phyloP scores from a whole-genome alignment of 1,140 invertebrate species.

The Portunus trituberculatus region DNA sequence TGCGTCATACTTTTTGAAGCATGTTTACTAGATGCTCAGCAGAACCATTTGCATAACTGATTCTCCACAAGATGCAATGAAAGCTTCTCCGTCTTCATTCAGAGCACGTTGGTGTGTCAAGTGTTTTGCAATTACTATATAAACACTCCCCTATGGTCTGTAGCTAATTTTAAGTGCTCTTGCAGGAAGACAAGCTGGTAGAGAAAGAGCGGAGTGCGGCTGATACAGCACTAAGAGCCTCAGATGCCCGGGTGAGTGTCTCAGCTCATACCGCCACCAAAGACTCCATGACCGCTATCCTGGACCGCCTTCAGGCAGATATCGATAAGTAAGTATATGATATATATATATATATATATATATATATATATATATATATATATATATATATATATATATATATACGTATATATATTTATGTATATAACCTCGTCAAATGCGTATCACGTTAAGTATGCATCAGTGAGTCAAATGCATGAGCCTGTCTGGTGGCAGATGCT shows the following conservation, averaged over 20 bases:
- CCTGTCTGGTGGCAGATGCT: no score
- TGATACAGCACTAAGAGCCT: slow-evolving; percentile 51
- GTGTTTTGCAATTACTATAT: no score
- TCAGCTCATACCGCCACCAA: slow-evolving; percentile 30
- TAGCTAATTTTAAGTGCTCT: background rate
- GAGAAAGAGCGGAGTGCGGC: slow-evolving; percentile 51
- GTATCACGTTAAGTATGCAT: no score
- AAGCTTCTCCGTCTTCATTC: no score
- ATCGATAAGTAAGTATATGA: slow-evolving; percentile 33
- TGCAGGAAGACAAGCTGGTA: slow-evolving; percentile 64
- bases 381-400: no score
- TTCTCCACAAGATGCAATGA: no score
- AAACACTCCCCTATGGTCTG: background rate
- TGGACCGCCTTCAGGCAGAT: slow-evolving; percentile 42
- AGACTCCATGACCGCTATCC: background rate
- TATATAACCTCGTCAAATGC: background rate
- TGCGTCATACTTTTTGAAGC: no score
- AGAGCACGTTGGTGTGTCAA: no score
- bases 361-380: background rate
- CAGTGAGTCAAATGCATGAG: no score
- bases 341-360: background rate
- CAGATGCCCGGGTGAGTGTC: slow-evolving; percentile 53
- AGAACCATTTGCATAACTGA: no score
- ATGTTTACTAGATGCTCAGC: no score
- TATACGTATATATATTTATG: no score